Evolutionary conservation across 2,113 vertebrate species (phyloP).

Genomic region (Brachypodius melanocephalos): DNA sequence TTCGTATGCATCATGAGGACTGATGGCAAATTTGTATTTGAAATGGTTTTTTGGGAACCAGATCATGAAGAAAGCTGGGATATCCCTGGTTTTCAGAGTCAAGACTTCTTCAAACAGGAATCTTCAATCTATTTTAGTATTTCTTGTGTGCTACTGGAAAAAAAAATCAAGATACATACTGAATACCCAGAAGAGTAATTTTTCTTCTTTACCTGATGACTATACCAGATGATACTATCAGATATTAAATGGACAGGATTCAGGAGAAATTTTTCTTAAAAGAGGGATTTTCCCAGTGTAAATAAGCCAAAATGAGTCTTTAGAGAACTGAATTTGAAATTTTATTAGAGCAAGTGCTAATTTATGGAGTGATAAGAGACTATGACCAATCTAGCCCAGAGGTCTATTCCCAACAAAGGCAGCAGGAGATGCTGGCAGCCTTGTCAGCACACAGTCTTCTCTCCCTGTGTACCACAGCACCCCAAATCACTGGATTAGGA

Average conservation of each 20-base stretch:
- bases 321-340: not conserved
- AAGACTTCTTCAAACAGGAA: not conserved
- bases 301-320: not conserved
- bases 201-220: not conserved
- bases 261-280: not conserved
- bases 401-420: not conserved
- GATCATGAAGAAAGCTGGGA: not conserved
- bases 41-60: not conserved
- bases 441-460: not conserved
- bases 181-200: not conserved
- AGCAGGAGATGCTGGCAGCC: not conserved
- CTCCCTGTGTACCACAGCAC: not conserved
- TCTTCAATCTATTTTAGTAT: not conserved
- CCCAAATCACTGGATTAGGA: not conserved
- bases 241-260: not conserved
- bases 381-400: not conserved
- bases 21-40: not conserved
- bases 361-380: not conserved
- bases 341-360: not conserved
- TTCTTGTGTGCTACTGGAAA: not conserved
- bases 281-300: not conserved
- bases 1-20: not conserved
- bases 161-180: not conserved
- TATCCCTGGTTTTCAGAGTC: not conserved
- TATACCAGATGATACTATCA: not conserved